Base-by-base conservation (phyloP, 2,888 invertebrate species). In the Caenorhabditis drosophilae region DNA sequence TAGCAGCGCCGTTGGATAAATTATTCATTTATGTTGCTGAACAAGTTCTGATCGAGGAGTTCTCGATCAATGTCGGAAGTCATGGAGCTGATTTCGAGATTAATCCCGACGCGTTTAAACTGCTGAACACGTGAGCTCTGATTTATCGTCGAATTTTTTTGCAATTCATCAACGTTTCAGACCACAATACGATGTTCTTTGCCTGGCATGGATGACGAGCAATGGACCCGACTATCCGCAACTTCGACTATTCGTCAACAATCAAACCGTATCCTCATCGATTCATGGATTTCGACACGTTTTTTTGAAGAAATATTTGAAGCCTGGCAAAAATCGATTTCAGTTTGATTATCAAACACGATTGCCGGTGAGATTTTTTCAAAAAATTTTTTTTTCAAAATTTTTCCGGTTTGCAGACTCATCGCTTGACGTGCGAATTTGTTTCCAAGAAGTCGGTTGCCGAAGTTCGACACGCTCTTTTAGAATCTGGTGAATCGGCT, bases 381-480 rank as follows among this genome's bases (percentile, higher is more conserved):
- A n/a, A 36, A n/a, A 36, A 15, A 12, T 31, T 31, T 31, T 31
- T 31, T 31, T 31, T 31, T 31, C n/a, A n/a, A n/a, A n/a, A n/a
- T n/a, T n/a, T n/a, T n/a, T n/a, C n/a, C n/a, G n/a, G n/a, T n/a
- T n/a, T n/a, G n/a, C 36, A 36, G 16, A 4, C 4, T n/a, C 44
- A 45, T 27, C 15, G 16, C 15, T 22, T 45, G 4, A 16, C 44
- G 2, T 45, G 44, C 44, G 44, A 45, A 16, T 45, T 45, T 45
- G 27, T 45, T 3, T 15, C 12, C 4, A n/a, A 18, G 6, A 45
- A 26, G 27, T 16, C 44, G 27, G 27, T 45, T 7, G 27, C 15
- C 4, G 26, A 45, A 18, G 4, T 45, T 9, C 26, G 44, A 16
- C 3, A 45, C 15, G 6, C 15, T 15, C n/a, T 42, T 9, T 9